A percentile compares a stretch with the other conserved stretches of the same genome.
These are phyloP conservation scores for Cryptoprocta ferox DNA, from an alignment of 2,797 vertebrate genomes.

Conservation along the genomic window DNA sequence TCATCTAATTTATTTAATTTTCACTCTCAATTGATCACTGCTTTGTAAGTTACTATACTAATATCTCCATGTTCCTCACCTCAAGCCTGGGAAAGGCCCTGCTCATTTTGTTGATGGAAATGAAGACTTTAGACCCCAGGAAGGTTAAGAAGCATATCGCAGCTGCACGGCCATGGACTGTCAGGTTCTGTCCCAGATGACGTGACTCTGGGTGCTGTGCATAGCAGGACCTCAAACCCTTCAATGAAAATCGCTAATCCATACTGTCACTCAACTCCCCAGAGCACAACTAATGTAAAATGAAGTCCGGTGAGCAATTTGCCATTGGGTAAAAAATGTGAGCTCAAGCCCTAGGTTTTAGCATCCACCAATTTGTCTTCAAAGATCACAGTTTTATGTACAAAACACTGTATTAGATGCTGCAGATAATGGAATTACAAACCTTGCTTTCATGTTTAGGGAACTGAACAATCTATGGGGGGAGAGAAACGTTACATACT, in stretches of 20 bases:
- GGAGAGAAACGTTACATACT: not conserved
- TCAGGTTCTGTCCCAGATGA: not conserved
- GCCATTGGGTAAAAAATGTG: not conserved
- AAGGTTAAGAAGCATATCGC: not conserved
- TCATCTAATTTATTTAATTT: conserved; percentile 10
- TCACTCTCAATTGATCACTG: not conserved
- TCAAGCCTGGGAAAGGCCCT: not conserved
- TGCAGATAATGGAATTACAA: not conserved
- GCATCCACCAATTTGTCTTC: not conserved
- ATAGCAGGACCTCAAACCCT: not conserved
- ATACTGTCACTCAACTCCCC: not conserved
- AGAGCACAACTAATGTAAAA: not conserved
- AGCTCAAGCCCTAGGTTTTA: not conserved
- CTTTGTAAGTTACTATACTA: not conserved
- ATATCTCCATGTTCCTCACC: not conserved
- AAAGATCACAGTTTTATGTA: not conserved
- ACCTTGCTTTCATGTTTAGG: not conserved
- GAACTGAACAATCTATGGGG: not conserved
- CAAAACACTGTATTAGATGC: not conserved
- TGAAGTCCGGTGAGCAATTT: not conserved
- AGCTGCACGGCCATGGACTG: not conserved
- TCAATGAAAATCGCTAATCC: not conserved
- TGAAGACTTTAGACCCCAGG: not conserved
- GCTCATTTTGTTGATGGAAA: not conserved
- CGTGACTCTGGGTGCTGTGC: not conserved